phyloP scores from a whole-genome alignment of 2,888 invertebrate genomes.

The Melitaea athalia region DNA sequence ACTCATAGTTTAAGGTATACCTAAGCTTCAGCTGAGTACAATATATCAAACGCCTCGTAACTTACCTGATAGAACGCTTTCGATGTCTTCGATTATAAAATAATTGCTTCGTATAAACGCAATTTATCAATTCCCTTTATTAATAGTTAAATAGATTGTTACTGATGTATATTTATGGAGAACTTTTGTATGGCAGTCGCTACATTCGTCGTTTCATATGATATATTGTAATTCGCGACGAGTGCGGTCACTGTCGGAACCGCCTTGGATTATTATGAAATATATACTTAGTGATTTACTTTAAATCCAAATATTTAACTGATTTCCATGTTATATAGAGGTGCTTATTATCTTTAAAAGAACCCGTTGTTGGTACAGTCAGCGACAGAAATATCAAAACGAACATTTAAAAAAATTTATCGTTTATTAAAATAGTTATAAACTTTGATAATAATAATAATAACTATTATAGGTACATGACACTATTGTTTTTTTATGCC shows the following conservation, averaged over 20 bases:
- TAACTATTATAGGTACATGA: background rate
- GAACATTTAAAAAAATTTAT: background rate
- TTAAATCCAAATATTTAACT: constrained; percentile 21
- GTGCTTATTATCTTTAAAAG: constrained; percentile 33
- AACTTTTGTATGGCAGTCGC: background rate
- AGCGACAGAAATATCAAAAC: constrained; percentile 12
- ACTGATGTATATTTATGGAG: constrained; percentile 12
- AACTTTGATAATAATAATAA: constrained; percentile 2
- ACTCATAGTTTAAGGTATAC: constrained; percentile 1
- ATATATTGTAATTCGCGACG: background rate
- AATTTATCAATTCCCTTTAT: background rate
- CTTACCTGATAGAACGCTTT: background rate
- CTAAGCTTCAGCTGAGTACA: background rate
- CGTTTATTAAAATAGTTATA: background rate
- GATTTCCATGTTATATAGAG: constrained; percentile 33
- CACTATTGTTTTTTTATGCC: constrained; percentile 3
- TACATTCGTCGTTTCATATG: background rate
- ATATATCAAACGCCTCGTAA: background rate
- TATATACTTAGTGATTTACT: constrained; percentile 14
- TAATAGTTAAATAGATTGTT: constrained; percentile 9
- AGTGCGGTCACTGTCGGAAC: background rate
- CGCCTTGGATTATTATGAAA: constrained; percentile 24
- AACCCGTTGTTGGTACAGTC: constrained; percentile 33
- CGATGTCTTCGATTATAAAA: constrained; percentile 6
- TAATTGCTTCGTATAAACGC: background rate